These are phyloP conservation scores for Bombycilla garrulus DNA, from an alignment of 2,113 vertebrate genomes.

Conservation along the genomic window DNA sequence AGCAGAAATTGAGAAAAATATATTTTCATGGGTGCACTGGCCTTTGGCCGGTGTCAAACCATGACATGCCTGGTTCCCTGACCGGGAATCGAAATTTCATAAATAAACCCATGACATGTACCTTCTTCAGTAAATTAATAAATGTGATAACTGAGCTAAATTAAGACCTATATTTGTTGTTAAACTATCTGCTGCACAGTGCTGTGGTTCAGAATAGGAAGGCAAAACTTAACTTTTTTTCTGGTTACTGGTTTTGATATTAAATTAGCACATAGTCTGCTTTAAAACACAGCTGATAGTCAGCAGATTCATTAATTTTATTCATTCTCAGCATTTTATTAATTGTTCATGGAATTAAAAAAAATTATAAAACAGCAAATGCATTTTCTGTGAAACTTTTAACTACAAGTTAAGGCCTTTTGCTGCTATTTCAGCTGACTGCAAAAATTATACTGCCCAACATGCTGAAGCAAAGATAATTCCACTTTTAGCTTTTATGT, in stretches of 20 bases:
- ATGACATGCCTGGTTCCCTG: too few species aligned
- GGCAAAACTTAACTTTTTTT: background rate
- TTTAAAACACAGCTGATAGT: background rate
- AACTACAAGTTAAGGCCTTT: conserved; percentile 1
- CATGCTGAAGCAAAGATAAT: background rate
- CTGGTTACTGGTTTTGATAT: background rate
- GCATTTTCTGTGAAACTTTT: background rate
- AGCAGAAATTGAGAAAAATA: too few species aligned
- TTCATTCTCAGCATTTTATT: background rate
- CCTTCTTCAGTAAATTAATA: background rate
- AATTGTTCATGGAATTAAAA: background rate
- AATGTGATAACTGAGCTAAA: background rate
- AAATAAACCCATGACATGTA: too few species aligned
- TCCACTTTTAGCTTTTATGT: background rate
- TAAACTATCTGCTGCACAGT: background rate
- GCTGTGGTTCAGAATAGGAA: background rate
- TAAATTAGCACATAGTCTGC: background rate
- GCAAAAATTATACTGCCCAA: background rate
- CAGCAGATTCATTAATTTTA: background rate
- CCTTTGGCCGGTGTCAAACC: too few species aligned
- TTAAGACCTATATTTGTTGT: background rate
- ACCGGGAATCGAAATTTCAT: too few species aligned
- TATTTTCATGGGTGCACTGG: too few species aligned
- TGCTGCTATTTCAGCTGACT: background rate
- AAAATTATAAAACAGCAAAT: background rate